Conservation (phyloP, 2,113 vertebrate genomes). For the Pollimyrus isidori region DNA sequence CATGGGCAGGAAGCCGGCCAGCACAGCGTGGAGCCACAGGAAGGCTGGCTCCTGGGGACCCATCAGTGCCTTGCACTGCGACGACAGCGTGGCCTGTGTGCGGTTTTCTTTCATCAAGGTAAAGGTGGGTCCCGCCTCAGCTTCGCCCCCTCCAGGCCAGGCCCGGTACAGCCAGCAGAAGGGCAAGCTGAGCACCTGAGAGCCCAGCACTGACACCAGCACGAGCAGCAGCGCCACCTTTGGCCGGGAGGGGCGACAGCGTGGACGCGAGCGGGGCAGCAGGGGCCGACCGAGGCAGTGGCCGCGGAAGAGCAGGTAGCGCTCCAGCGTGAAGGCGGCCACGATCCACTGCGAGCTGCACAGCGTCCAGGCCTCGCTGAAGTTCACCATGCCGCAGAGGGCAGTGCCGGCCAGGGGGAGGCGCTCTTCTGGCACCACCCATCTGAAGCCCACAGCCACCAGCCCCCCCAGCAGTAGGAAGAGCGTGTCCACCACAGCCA, state of each 20-base stretch:
- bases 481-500: conserved; percentile 27
- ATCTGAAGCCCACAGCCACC: conserved; percentile 10
- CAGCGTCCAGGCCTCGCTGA: conserved; percentile 26
- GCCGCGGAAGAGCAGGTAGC: conserved; percentile 19
- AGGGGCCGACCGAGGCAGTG: neutral
- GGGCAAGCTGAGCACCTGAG: conserved; percentile 22
- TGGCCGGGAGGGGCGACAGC: conserved; percentile 10
- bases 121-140: neutral
- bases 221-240: conserved; percentile 19
- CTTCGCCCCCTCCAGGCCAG: neutral
- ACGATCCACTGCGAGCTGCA: conserved; percentile 28
- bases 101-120: neutral
- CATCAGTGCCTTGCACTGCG: neutral
- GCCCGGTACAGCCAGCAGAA: conserved; percentile 21
- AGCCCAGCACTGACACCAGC: conserved; percentile 9
- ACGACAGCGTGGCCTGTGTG: neutral
- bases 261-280: neutral
- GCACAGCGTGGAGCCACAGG: conserved; percentile 19
- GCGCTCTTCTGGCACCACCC: neutral
- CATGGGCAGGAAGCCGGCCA: conserved; percentile 19
- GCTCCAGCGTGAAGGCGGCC: conserved; percentile 23
- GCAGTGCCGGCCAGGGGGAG: neutral
- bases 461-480: conserved; percentile 26
- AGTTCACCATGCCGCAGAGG: conserved; percentile 17
- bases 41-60: neutral